Conservation (phyloP, 1,140 invertebrate genomes). For the Tenebrio molitor region DNA sequence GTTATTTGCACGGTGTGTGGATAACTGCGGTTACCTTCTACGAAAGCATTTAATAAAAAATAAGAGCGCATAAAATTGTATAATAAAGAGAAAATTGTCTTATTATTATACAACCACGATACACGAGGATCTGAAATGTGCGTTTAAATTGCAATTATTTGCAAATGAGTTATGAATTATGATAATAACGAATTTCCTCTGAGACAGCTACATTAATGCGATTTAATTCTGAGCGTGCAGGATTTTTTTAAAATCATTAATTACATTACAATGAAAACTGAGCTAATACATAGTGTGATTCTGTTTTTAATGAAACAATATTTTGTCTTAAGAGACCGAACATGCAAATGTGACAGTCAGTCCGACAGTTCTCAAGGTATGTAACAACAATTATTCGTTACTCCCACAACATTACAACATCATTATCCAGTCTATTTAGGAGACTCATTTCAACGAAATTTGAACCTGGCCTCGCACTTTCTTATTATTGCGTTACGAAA, state of each 20-base stretch:
- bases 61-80: background rate
- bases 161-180: too few relatives aligned
- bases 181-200: too few relatives aligned
- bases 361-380: conserved; percentile 29
- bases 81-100: too few relatives aligned
- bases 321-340: conserved; percentile 11
- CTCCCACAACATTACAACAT: conserved; percentile 19
- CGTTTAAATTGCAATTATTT: too few relatives aligned
- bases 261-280: conserved; percentile 5
- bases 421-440: conserved; percentile 30
- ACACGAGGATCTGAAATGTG: too few relatives aligned
- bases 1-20: too few relatives aligned
- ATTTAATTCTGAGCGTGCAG: too few relatives aligned
- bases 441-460: conserved; percentile 18
- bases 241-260: too few relatives aligned
- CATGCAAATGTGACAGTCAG: conserved; percentile 1
- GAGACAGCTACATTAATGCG: too few relatives aligned
- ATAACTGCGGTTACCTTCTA: too few relatives aligned
- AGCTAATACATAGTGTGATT: background rate
- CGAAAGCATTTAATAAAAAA: too few relatives aligned
- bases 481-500: conserved; percentile 32
- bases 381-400: conserved; percentile 38
- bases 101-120: too few relatives aligned
- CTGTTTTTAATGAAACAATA: conserved; percentile 4
- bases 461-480: conserved; percentile 28